Evolutionary conservation across 2,113 vertebrate genomes (phyloP), one percentile per base, ranked within the genome.

Genomic region (Oryzias melastigma): DNA sequence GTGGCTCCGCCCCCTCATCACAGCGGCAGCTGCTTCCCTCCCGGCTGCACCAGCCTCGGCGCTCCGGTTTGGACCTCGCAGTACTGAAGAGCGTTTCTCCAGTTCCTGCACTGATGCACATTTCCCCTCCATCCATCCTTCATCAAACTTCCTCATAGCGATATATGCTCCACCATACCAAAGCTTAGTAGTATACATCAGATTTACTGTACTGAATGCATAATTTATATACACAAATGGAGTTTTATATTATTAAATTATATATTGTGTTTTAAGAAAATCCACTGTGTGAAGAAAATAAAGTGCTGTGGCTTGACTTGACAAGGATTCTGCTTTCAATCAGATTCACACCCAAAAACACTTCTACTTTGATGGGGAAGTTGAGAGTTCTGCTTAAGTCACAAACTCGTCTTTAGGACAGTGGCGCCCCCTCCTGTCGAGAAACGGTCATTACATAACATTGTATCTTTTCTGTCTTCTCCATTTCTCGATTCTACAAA

Each of bases 1-100:
- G 91, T 94, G 85, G 90, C 94, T 66, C 92, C 94, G n/a, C 90
- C 90, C 86, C 14, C 92, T 67, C 85, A 87, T 54, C 82, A 80
- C 60, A 20, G 66, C 72, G 51, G 67, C 70, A 49, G 67, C 84
- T 87, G 83, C 77, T 83, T 94, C 84, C 93, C 93, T 87, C 92
- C 94, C 89, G 93, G 93, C 91, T 96, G 94, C 91, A 79, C 85
- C 1, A 92, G 78, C 77, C 90, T 95, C 76, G 91, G 83, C 68
- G 93, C 72, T 14, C 70, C 92, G 0, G 89, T 92, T 52, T 98
- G 96, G 96, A 91, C 90, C 75, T 88, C 93, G 50, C 95, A 94
- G 83, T 95, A 95, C 87, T 95, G 93, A 95, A 35, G 19, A 54
- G 57, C 46, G 56, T 65, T 52, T 53, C 53, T 42, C 52, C 10